Base-by-base conservation (phyloP, 2,888 invertebrate species). In the Tiphia femorata region DNA sequence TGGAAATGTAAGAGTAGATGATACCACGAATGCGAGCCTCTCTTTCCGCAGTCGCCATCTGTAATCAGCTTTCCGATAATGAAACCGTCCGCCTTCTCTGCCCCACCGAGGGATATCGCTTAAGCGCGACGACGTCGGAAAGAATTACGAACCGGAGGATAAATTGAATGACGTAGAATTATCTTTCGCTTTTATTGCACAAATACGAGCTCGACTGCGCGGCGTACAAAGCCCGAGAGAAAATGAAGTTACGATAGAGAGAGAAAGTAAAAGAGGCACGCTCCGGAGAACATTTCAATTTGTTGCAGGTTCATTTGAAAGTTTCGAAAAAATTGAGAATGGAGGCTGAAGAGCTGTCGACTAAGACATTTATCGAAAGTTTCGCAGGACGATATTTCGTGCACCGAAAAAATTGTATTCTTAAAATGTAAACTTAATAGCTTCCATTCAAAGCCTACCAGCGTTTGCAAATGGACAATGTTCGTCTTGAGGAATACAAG, bases 41-140 rank as follows among this genome's bases (percentile, higher is more conserved):
- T 23, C 35, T 60, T 56, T 42, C 41, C 43, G 52, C 33, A 30
- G 52, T 55, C 54, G 49, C 35, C 29, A 48, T 59, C 60, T 46
- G 54, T 62, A 72, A 72, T 72, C 70, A 70, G 62, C 64, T 70
- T 73, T 68, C 59, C 71, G 64, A 67, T 71, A 65, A 67, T 64
- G 63, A 70, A 73, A 67, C 72, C 66, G 72, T 70, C 65, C 62
- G 40, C 33, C 56, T 38, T 56, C 54, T n/a, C n/a, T n/a, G 51
- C 53, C 37, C 48, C 33, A 54, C 49, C 41, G 43, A 55, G 53
- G 35, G 48, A 40, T 44, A 54, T 59, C 57, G 50, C 41, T 61
- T 52, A 56, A 61, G 56, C 38, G 49, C 49, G 41, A 4, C 35
- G 46, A 8, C 51, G 38, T 43, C 35, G 44, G 46, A 46, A 58